Conservation (phyloP, 2,113 vertebrate genomes). For the Erpornis zantholeuca region DNA sequence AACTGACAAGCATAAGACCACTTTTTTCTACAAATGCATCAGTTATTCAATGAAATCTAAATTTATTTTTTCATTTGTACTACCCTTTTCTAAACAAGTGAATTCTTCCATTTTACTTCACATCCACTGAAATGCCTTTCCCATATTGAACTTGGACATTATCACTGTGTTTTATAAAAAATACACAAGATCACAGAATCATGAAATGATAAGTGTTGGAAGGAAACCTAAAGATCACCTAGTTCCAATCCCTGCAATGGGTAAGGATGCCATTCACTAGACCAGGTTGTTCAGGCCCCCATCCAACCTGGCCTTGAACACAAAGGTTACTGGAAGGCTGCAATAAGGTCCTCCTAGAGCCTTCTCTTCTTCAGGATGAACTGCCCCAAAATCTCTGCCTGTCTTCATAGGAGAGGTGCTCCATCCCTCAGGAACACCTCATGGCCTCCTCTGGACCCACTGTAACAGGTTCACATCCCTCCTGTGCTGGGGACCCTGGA, state of each 20-base stretch:
- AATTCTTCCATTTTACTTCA: not conserved
- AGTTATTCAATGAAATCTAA: not conserved
- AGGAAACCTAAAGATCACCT: not conserved
- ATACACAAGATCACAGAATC: not conserved
- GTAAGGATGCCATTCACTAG: not conserved
- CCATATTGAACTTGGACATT: not conserved
- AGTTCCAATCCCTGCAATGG: not conserved
- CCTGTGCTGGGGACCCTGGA: not conserved
- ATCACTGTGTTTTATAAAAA: not conserved
- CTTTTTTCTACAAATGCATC: not conserved
- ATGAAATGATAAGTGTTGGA: not conserved
- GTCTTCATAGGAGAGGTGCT: not conserved
- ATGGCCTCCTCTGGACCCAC: not conserved
- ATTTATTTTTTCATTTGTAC: not conserved
- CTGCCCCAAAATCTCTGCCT: not conserved
- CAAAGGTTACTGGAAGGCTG: not conserved
- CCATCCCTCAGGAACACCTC: fast-evolving
- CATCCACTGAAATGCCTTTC: not conserved
- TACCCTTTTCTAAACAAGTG: not conserved
- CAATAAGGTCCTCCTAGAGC: not conserved
- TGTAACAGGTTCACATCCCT: not conserved
- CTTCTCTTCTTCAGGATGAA: not conserved
- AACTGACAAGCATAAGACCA: not conserved
- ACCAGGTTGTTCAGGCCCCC: not conserved
- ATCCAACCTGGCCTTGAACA: not conserved